phyloP scores from a whole-genome alignment of 2,888 invertebrate species.

The Aquatica leii region DNA sequence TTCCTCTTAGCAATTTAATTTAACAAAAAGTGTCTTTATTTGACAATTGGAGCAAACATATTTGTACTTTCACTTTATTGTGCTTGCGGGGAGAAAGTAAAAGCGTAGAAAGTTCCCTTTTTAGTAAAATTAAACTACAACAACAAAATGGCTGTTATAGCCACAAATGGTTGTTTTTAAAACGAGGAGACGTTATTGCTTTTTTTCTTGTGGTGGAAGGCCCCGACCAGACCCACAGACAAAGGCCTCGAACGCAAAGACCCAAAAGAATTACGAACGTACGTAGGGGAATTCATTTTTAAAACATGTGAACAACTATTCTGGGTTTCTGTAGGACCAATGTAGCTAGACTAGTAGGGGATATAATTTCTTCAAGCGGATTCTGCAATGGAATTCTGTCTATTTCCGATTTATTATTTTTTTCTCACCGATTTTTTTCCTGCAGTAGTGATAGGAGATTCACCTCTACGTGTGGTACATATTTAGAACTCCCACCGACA shows the following conservation, averaged over 20 bases:
- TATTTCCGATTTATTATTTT: constrained; percentile 21
- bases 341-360: constrained; percentile 32
- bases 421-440: not conserved
- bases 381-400: constrained; percentile 15
- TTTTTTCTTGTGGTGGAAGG: constrained; percentile 35
- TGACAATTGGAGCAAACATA: constrained; percentile 8
- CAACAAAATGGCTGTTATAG: constrained; percentile 13
- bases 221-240: constrained; percentile 40
- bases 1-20: no score
- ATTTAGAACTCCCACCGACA: constrained; percentile 7
- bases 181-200: constrained; percentile 39
- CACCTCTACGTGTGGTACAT: constrained; percentile 4
- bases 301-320: constrained; percentile 21
- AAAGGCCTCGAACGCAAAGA: constrained; percentile 38
- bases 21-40: no score
- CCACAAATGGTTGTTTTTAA: constrained; percentile 37
- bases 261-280: constrained; percentile 25
- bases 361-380: constrained; percentile 26
- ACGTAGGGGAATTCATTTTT: constrained; percentile 17
- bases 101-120: constrained; percentile 7
- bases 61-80: constrained; percentile 15
- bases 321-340: constrained; percentile 34
- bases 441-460: not conserved
- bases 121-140: constrained; percentile 10
- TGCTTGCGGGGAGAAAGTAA: constrained; percentile 2